Base-by-base conservation (phyloP, 1,140 invertebrate species). In the Conopomorpha cramerella region DNA sequence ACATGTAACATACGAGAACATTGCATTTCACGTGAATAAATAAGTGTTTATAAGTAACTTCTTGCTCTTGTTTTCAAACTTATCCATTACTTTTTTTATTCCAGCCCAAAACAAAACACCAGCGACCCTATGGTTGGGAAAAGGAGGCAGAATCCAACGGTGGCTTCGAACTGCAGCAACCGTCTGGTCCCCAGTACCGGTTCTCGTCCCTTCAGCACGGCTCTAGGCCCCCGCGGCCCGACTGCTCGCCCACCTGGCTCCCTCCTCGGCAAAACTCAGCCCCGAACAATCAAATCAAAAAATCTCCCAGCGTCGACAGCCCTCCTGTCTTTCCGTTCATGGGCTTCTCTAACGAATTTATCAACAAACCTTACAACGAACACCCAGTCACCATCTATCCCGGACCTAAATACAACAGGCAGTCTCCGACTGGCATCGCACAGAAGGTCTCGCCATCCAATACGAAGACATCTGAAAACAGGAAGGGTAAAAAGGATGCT, bases 71-170 rank as follows among this genome's bases (percentile, higher is more conserved):
- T n/a, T n/a, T n/a, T n/a, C n/a, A n/a, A n/a, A n/a, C n/a, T n/a
- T n/a, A n/a, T n/a, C n/a, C n/a, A n/a, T 14, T 16, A 27, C 25
- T 40, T 35, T 26, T 40, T 46, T 45, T 40, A 50, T 72, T 77
- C 39, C 68, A 88, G 86, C 86, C 87, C 10, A 88, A 89, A 73
- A 88, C 86, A 8, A 81, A 84, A 36, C 86, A 88, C 49, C 85
- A 86, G 57, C 77, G 86, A 43, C 86, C 86, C 6, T 88, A 84
- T 44, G 86, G 86, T 2, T 88, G 86, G 86, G 85, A 88, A 46
- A 86, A 84, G 51, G 70, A 72, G 10, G 53, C 56, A 33, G 74
- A 70, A 10, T 46, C 54, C 2, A 78, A 78, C 42, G n/a, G n/a
- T n/a, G 74, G 68, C 11, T 80, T 81, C 42, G 76, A 77, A 25